Conservation (phyloP, 2,113 vertebrate genomes). For the Tachysurus vachellii region DNA sequence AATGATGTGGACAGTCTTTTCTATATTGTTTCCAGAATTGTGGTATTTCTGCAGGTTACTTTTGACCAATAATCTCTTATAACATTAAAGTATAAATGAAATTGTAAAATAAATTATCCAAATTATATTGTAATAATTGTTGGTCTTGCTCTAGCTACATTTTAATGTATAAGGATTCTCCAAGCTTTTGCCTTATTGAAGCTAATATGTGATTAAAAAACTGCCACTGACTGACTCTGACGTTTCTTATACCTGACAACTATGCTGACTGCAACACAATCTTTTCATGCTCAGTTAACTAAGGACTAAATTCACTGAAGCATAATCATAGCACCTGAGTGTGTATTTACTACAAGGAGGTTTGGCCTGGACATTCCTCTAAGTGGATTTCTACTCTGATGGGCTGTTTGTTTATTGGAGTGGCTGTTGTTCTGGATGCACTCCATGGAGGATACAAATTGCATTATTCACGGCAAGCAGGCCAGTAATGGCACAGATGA, state of each 20-base stretch:
- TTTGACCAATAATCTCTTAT: not conserved
- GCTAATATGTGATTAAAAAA: not conserved
- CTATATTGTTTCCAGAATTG: not conserved
- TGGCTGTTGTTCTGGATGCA: conserved; percentile 75
- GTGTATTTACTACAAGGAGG: conserved; percentile 63
- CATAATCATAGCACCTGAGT: conserved; percentile 64
- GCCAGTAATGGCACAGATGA: conserved; percentile 75
- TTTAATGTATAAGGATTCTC: conserved; percentile 11
- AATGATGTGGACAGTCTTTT: not conserved
- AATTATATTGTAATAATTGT: not conserved
- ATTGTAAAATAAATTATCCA: not conserved
- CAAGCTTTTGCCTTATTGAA: not conserved
- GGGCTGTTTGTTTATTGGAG: conserved; percentile 74
- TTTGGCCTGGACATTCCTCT: conserved; percentile 61
- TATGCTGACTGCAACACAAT: conserved; percentile 29
- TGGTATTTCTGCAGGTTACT: not conserved
- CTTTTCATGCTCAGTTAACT: not conserved
- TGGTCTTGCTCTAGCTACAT: not conserved
- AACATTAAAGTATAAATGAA: not conserved
- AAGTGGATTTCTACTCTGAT: conserved; percentile 73
- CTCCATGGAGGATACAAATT: conserved; percentile 80
- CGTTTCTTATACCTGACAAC: not conserved
- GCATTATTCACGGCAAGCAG: conserved; percentile 78
- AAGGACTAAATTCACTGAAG: conserved; percentile 58
- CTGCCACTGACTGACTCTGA: not conserved